Base-by-base conservation (phyloP, 2,888 invertebrate genomes). In the Drosophila antonietae region DNA sequence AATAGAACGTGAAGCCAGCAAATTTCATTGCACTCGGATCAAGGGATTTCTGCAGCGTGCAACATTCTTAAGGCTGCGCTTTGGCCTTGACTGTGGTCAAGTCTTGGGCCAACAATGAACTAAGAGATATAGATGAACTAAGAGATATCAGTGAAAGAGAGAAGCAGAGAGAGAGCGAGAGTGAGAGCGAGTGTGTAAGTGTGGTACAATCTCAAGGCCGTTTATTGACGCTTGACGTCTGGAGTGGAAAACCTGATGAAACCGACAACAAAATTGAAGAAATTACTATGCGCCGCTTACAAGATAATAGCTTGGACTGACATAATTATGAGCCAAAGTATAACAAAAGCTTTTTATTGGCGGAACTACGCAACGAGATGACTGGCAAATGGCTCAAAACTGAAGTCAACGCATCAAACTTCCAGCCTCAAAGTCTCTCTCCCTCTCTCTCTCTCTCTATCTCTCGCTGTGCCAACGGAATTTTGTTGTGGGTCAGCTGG, bases 11-110 rank as follows among this genome's bases (percentile, higher is more conserved):
- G 23, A 61, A 49, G 52, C 43, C 58, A 63, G 73, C 65, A 51
- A 64, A 61, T 68, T 73, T 37, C 51, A 39, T 37, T 53, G 77
- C 28, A 28, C 28, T 28, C 28, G 3, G 28, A 28, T 28, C 28
- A 28, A 28, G 62, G 62, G 52, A 55, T 18, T 64, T 76, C 35
- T 47, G 18, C 20, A 33, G 52, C 51, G 4, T 9, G 14, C 55
- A 56, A 60, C 51, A 63, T 72, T 75, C 76, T 75, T 59, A 59
- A 61, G n/a, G 58, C 18, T 10, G 15, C 39, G 23, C 37, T 31
- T 39, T 53, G 75, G 59, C 81, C 81, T 81, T 81, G 78, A 75
- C 63, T 73, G 70, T 76, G 80, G 72, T 74, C 78, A 74, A 68
- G 79, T 53, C 53, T 47, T 53, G 20, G 15, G 31, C 51, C 35